Evolutionary conservation across 2,888 invertebrate species (phyloP).

Genomic region (Drosophila fungiperda): DNA sequence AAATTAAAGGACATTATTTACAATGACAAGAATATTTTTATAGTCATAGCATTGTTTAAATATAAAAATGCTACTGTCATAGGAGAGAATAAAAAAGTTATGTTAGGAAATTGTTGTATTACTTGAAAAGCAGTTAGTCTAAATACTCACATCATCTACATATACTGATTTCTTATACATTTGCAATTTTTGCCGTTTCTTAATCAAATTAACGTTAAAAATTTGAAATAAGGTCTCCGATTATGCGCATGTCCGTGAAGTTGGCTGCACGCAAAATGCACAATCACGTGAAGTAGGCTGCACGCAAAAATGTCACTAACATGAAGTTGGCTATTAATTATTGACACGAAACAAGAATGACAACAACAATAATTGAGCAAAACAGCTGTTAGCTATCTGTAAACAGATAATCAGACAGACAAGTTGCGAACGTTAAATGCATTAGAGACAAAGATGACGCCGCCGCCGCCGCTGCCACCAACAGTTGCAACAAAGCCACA

Average conservation of each 20-base stretch:
- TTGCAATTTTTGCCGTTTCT: neutral
- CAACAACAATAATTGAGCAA: conserved; percentile 12
- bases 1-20: neutral
- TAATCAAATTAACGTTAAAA: conserved; percentile 49
- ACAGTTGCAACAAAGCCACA: conserved; percentile 11
- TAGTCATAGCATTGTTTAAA: neutral
- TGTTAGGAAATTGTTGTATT: neutral
- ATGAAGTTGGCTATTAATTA: conserved; percentile 15
- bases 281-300: conserved; percentile 21
- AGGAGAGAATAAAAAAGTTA: neutral
- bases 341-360: neutral
- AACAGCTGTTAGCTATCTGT: conserved; percentile 30
- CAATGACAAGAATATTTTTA: neutral
- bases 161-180: neutral
- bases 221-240: conserved; percentile 19
- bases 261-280: conserved; percentile 26
- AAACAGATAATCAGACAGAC: conserved; percentile 9
- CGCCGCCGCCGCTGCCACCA: conserved; percentile 27
- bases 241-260: conserved; percentile 23
- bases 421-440: neutral
- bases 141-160: neutral
- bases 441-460: conserved; percentile 31
- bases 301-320: neutral
- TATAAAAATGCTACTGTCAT: neutral
- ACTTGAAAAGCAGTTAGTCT: neutral